Conservation (phyloP, 2,797 vertebrate genomes). For the Sebastiscus albofasciatus region DNA sequence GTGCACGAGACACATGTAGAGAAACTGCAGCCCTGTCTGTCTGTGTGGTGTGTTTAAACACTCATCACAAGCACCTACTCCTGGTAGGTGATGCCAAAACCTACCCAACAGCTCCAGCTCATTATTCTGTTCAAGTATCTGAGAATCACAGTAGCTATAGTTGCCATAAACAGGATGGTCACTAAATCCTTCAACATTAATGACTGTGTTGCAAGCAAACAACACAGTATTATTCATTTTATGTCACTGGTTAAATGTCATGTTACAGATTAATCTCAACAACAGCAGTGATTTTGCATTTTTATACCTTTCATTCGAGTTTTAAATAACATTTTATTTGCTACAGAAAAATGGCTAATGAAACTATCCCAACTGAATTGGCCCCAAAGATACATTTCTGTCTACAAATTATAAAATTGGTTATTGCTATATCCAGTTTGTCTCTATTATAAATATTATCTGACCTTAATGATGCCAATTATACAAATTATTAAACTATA, state of each 20-base stretch:
- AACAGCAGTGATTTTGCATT: conserved; percentile 22
- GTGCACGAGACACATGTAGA: conserved; percentile 26
- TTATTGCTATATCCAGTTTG: conserved; percentile 7
- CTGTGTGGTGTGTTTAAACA: conserved; percentile 25
- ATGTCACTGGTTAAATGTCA: conserved; percentile 3
- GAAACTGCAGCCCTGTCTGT: conserved; percentile 13
- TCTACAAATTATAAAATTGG: conserved; percentile 31
- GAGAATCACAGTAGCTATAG: conserved; percentile 59
- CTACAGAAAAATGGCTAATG: conserved; percentile 28
- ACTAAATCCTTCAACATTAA: conserved; percentile 5
- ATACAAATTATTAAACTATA: background rate
- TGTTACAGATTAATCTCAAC: conserved; percentile 5
- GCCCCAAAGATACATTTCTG: conserved; percentile 68
- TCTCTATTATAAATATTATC: conserved; percentile 19
- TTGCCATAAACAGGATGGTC: conserved; percentile 18
- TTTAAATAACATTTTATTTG: conserved; percentile 31
- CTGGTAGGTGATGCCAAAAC: conserved; percentile 61
- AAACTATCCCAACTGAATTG: conserved; percentile 65
- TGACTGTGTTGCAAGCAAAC: background rate
- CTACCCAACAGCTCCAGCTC: conserved; percentile 33
- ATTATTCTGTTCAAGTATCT: conserved; percentile 64
- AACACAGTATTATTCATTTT: background rate
- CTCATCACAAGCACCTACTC: conserved; percentile 57
- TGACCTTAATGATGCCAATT: conserved; percentile 5
- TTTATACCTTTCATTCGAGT: conserved; percentile 24